Evolutionary conservation across 1,140 invertebrate species (phyloP).

Genomic region (Hycleus phaleratus): DNA sequence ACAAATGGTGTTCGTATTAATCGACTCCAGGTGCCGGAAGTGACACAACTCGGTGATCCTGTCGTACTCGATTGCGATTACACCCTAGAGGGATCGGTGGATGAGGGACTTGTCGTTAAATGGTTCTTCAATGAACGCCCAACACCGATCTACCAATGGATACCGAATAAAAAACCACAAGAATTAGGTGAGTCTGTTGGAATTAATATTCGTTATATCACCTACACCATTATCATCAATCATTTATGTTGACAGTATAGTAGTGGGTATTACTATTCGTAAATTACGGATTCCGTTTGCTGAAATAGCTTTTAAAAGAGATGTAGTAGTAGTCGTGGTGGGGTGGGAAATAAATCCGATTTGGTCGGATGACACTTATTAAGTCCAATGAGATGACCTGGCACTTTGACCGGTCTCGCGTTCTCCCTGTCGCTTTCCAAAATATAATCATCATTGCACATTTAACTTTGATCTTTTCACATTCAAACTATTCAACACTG

Average conservation of each 20-base stretch:
- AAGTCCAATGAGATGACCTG: too few relatives aligned
- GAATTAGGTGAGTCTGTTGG: slow-evolving; percentile 43
- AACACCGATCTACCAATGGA: slow-evolving; percentile 70
- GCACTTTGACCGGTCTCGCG: too few relatives aligned
- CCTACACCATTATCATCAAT: neutral
- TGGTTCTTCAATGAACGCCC: slow-evolving; percentile 66
- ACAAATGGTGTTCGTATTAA: slow-evolving; percentile 50
- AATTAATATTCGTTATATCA: neutral
- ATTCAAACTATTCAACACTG: too few relatives aligned
- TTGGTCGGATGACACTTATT: too few relatives aligned
- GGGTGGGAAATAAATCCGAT: too few relatives aligned
- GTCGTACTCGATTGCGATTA: slow-evolving; percentile 71
- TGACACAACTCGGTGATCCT: slow-evolving; percentile 58
- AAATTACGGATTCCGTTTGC: too few relatives aligned
- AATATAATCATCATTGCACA: too few relatives aligned
- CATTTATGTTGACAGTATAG: neutral
- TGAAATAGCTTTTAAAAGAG: too few relatives aligned
- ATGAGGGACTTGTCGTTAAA: slow-evolving; percentile 60
- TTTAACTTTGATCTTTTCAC: too few relatives aligned
- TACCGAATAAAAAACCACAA: slow-evolving; percentile 53
- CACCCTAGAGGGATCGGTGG: slow-evolving; percentile 47
- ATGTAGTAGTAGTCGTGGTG: too few relatives aligned
- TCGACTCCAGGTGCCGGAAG: slow-evolving; percentile 57
- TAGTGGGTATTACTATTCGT: too few relatives aligned
- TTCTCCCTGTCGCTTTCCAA: too few relatives aligned